A percentile compares a stretch with the other conserved stretches of the same genome.
phyloP scores from a whole-genome alignment of 2,797 vertebrate genomes.

The Monodelphis domestica region DNA sequence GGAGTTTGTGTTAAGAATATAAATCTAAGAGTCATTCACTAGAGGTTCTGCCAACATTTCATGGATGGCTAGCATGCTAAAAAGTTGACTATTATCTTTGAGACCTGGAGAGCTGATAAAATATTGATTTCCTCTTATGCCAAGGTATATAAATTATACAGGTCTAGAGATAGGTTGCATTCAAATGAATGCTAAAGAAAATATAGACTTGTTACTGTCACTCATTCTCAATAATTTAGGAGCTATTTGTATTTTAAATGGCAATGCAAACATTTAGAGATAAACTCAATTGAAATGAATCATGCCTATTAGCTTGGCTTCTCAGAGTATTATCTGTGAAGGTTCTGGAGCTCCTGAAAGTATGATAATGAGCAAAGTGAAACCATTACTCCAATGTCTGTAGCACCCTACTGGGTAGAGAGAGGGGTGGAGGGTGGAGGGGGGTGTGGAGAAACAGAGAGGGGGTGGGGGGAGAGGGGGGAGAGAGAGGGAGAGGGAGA shows the following conservation, averaged over 20 bases:
- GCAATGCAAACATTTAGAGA: background rate
- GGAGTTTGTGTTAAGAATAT: background rate
- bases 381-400: background rate
- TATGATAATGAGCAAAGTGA: background rate
- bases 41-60: background rate
- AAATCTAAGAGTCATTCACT: background rate
- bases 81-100: background rate
- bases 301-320: background rate
- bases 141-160: background rate
- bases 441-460: too few species aligned
- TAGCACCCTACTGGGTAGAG: background rate
- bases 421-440: too few species aligned
- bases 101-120: background rate
- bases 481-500: too few species aligned
- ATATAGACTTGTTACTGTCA: background rate
- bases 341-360: background rate
- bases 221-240: background rate
- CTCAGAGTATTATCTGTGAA: background rate
- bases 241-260: background rate
- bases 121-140: background rate
- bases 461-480: too few species aligned
- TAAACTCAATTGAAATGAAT: background rate
- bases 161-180: background rate
- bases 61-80: background rate
- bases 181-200: background rate